phyloP scores from a whole-genome alignment of 2,113 vertebrate genomes.

The Origma solitaria region DNA sequence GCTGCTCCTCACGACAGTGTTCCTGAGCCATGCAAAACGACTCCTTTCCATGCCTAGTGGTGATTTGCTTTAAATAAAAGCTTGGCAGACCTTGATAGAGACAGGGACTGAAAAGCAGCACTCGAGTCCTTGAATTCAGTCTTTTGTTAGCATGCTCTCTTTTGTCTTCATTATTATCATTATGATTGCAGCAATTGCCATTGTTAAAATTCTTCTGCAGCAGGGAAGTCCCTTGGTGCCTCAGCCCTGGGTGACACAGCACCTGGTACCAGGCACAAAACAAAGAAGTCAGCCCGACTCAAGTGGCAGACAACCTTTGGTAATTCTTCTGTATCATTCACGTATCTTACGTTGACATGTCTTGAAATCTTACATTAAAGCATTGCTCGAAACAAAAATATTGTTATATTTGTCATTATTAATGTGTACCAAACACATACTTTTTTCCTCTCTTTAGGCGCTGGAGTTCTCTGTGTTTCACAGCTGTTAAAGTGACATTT shows the following conservation, averaged over 20 bases:
- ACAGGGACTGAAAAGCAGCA: not conserved
- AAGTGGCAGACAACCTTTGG: not conserved
- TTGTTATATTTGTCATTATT: not conserved
- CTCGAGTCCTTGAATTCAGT: not conserved
- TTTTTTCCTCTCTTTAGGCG: not conserved
- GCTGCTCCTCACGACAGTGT: not conserved
- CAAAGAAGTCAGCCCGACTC: not conserved
- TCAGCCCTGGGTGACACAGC: not conserved
- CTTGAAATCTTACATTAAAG: not conserved
- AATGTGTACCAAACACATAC: not conserved
- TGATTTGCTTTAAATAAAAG: not conserved
- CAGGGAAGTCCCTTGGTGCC: not conserved
- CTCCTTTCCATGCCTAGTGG: not conserved
- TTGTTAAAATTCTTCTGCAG: not conserved
- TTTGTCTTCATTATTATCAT: not conserved
- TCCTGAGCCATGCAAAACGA: not conserved
- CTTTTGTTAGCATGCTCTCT: not conserved
- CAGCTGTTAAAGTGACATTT: not conserved
- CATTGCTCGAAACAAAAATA: not conserved
- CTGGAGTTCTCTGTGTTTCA: not conserved
- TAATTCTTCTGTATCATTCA: not conserved
- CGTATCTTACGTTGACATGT: accelerated
- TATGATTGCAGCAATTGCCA: not conserved
- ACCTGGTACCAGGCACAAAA: not conserved
- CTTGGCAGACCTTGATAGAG: not conserved